Conservation (phyloP, 2,797 vertebrate species). For the Triplophysa bombifrons region DNA sequence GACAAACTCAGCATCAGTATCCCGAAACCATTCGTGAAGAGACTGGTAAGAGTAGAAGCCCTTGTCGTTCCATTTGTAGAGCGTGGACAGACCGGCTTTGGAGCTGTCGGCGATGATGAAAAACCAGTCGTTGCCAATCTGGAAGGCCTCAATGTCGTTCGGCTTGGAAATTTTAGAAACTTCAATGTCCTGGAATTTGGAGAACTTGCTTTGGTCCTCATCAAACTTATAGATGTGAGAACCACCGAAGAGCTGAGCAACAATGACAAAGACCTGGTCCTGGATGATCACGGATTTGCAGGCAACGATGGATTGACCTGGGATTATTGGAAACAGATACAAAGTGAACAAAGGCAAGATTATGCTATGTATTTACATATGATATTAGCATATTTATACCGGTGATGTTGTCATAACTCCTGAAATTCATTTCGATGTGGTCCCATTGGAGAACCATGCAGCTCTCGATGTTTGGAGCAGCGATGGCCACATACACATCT, state of each 20-base stretch:
- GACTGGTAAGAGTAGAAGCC: slow-evolving; percentile 98
- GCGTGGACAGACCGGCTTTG: slow-evolving; percentile 94
- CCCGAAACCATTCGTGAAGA: slow-evolving; percentile 96
- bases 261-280: slow-evolving; percentile 94
- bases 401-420: slow-evolving; percentile 98
- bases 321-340: slow-evolving; percentile 27
- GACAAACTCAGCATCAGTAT: slow-evolving; percentile 94
- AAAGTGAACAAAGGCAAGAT: neutral
- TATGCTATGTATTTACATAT: neutral
- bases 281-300: slow-evolving; percentile 95
- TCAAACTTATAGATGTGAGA: slow-evolving; percentile 98
- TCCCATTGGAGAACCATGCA: slow-evolving; percentile 98
- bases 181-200: slow-evolving; percentile 98
- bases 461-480: slow-evolving; percentile 93
- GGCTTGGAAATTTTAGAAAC: slow-evolving; percentile 97
- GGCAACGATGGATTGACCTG: slow-evolving; percentile 97
- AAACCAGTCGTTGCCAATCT: slow-evolving; percentile 91
- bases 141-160: slow-evolving; percentile 95
- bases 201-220: slow-evolving; percentile 94
- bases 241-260: slow-evolving; percentile 96
- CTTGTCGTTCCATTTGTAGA: slow-evolving; percentile 97
- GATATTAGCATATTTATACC: slow-evolving; percentile 72
- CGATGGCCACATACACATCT: slow-evolving; percentile 94
- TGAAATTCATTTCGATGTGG: slow-evolving; percentile 99
- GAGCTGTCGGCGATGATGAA: slow-evolving; percentile 98